Conservation (phyloP, 2,113 vertebrate genomes). For the Corythoichthys intestinalis region DNA sequence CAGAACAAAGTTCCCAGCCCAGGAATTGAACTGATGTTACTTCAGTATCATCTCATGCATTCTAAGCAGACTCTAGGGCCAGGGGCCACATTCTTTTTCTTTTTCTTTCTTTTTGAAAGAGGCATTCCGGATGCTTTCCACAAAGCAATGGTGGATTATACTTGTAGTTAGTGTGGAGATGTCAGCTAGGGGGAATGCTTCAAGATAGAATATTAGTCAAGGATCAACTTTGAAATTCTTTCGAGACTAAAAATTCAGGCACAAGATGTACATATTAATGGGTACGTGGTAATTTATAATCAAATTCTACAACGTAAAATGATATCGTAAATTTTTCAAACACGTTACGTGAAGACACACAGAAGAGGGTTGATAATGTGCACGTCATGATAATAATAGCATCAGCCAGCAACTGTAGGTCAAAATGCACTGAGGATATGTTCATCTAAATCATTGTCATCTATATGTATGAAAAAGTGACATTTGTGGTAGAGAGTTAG, state of each 20-base stretch:
- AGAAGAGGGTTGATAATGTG: slow-evolving; percentile 21
- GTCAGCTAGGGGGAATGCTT: not conserved
- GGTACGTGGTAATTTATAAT: slow-evolving; percentile 23
- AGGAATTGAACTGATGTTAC: not conserved
- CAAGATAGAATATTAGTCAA: not conserved
- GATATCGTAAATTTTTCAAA: not conserved
- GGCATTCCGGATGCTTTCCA: not conserved
- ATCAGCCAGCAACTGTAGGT: slow-evolving; percentile 16
- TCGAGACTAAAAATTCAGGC: slow-evolving; percentile 1
- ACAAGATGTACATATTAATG: slow-evolving; percentile 15
- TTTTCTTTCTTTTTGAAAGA: not conserved
- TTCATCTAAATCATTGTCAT: slow-evolving; percentile 50
- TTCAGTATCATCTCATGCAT: not conserved
- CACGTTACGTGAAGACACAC: slow-evolving; percentile 9
- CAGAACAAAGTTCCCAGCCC: not conserved
- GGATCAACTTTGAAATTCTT: slow-evolving; percentile 2
- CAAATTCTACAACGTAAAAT: slow-evolving; percentile 11
- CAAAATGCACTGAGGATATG: slow-evolving; percentile 29
- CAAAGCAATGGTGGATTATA: not conserved
- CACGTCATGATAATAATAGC: slow-evolving; percentile 24
- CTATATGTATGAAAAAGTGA: slow-evolving; percentile 35
- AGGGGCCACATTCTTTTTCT: not conserved
- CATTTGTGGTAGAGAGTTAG: slow-evolving; percentile 48
- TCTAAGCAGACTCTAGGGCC: not conserved
- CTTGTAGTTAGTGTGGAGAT: not conserved